A percentile compares a stretch with the other conserved stretches of the same genome.
phyloP scores from a whole-genome alignment of 2,113 vertebrate genomes.

The Lophura nycthemera region DNA sequence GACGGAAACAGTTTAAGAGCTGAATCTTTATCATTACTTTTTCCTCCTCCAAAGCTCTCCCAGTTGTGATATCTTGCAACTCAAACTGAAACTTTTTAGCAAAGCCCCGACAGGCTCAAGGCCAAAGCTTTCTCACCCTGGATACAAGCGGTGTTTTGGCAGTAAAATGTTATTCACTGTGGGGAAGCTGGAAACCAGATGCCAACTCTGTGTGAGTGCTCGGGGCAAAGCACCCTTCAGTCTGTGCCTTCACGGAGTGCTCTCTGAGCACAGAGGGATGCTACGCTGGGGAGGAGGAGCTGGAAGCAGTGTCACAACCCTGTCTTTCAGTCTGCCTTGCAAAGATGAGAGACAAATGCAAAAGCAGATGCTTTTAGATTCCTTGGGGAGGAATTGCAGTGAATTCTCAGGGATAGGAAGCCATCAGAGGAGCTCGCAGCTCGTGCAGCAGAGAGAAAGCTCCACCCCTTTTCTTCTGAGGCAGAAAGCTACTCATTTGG shows the following conservation, averaged over 20 bases:
- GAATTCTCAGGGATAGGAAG: background rate
- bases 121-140: background rate
- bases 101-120: background rate
- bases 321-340: background rate
- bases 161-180: background rate
- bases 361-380: background rate
- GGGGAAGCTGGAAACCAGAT: background rate
- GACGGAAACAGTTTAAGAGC: background rate
- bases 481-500: background rate
- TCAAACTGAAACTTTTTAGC: background rate
- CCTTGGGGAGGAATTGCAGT: background rate
- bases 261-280: background rate
- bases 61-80: background rate
- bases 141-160: background rate
- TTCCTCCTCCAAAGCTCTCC: background rate
- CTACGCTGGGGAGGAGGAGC: background rate
- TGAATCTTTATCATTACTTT: background rate
- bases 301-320: background rate
- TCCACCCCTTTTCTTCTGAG: background rate
- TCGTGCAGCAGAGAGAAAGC: background rate
- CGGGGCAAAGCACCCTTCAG: background rate
- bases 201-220: background rate
- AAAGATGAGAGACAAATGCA: background rate
- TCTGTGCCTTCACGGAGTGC: fast-evolving
- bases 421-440: background rate